phyloP scores from a whole-genome alignment of 2,888 invertebrate species.

The Rhyacophila evoluta region DNA sequence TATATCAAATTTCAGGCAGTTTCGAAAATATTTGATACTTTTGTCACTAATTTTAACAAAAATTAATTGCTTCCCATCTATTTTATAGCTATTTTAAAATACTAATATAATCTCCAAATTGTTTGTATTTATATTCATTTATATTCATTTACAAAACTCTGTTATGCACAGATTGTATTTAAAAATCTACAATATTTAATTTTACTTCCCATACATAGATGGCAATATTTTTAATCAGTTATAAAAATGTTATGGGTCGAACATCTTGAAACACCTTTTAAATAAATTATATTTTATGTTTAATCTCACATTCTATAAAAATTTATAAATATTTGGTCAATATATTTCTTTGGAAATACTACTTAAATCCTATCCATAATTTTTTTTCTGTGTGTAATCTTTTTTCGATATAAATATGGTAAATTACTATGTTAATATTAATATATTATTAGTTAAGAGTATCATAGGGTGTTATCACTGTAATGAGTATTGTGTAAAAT shows the following conservation, averaged over 20 bases:
- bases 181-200: background rate
- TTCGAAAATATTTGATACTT: conserved; percentile 28
- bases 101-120: too few relatives aligned
- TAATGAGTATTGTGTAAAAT: conserved; percentile 13
- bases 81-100: background rate
- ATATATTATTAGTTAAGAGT: background rate
- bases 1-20: conserved; percentile 30
- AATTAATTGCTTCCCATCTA: background rate
- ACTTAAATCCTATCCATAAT: background rate
- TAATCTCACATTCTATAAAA: too few relatives aligned
- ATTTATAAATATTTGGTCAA: too few relatives aligned
- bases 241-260: background rate
- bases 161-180: too few relatives aligned
- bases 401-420: background rate
- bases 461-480: background rate
- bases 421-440: conserved; percentile 10
- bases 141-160: too few relatives aligned
- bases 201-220: background rate
- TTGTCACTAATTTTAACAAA: conserved; percentile 6
- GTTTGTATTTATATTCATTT: background rate
- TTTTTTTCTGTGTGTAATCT: background rate
- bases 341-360: background rate
- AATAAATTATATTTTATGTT: too few relatives aligned
- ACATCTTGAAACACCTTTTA: background rate
- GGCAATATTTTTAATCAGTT: background rate